Base-by-base conservation (phyloP, 92 coral and sea anemone genomes). In the Phenganax stokvisi region DNA sequence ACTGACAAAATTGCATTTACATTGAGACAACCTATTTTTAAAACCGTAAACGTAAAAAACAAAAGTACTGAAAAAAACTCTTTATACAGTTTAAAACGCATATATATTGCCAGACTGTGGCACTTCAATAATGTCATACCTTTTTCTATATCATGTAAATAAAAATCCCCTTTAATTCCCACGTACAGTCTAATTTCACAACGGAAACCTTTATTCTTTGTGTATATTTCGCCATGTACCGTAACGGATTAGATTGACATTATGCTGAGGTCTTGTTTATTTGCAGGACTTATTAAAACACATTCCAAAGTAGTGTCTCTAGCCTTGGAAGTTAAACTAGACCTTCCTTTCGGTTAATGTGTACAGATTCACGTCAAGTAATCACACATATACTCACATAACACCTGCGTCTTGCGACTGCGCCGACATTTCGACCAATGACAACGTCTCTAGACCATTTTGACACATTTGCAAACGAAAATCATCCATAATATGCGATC, bases 281-380 rank as follows among this genome's bases (percentile, higher is more conserved):
- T 64, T 20, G 72, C 72, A 8, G 25, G 25, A 66, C 51, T 27
- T 66, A 66, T 66, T 66, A 66, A 37, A 66, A 66, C 72, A 13
- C 72, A 66, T 66, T 66, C 72, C 72, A 29, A 13, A 51, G 8
- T 66, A 66, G 7, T 20, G 72, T 66, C 3, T 51, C 12, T 27
- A 20, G 47, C 10, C 72, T 6, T 66, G 51, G 9, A 7, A 9
- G 51, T 27, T 9, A 66, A 66, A 20, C 72, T 66, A 30, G 12
- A 51, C 29, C 25, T 28, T 61, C 67, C 25, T 3, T 61, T 61
- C 67, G 67, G 29, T 13, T 61, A 17, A 61, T 15, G 25, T 28
- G 12, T 27, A 13, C 8, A 17, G 17, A 7, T 1, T 20, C 72
- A 29, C 20, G 51, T 29, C 47, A 27, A 20, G 6, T 27, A 51